Percentiles rank a stretch among this genome's conserved stretches.
Evolutionary conservation across 2,113 vertebrate genomes (phyloP).

Genomic region (Taxidea taxus): DNA sequence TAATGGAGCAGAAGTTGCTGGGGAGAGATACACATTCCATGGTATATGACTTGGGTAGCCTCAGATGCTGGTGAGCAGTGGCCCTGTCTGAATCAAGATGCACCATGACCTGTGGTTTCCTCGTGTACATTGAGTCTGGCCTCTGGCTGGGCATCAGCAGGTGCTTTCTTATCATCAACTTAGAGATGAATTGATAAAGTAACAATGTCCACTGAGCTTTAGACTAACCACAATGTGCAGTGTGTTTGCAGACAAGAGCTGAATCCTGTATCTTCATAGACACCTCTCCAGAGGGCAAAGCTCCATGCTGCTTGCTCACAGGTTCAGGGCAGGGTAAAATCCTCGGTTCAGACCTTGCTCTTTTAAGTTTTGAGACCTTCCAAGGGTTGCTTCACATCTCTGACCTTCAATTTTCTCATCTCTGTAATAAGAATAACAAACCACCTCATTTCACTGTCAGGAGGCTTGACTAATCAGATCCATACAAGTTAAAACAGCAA

Average conservation of each 20-base stretch:
- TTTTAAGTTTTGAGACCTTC: not conserved
- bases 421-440: not conserved
- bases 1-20: not conserved
- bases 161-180: not conserved
- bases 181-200: slow-evolving; percentile 56
- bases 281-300: not conserved
- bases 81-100: not conserved
- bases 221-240: not conserved
- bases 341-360: not conserved
- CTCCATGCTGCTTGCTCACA: no score
- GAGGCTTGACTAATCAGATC: not conserved
- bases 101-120: not conserved
- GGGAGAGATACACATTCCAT: not conserved
- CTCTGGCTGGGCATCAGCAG: not conserved
- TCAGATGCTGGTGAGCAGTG: not conserved
- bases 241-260: not conserved
- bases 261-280: not conserved
- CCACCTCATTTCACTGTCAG: not conserved
- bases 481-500: not conserved
- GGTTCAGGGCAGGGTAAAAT: not conserved
- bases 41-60: not conserved
- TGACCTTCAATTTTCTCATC: not conserved
- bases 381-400: not conserved
- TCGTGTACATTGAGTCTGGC: not conserved
- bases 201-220: slow-evolving; percentile 15